Evolutionary conservation across 2,797 vertebrate genomes (phyloP), one percentile per base, ranked within the genome.

Genomic region (Ptychadena robeensis): DNA sequence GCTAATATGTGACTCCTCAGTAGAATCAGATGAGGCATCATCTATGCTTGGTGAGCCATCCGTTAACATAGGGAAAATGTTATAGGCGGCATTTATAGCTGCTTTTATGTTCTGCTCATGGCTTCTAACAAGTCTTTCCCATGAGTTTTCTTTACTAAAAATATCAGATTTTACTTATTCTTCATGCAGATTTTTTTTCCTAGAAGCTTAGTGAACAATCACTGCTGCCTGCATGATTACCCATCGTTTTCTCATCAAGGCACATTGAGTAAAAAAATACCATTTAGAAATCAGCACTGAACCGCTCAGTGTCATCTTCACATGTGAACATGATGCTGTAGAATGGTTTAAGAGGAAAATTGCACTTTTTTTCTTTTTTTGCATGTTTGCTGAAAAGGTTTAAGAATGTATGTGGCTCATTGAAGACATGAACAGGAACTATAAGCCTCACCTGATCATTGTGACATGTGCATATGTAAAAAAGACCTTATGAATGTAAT

Each of bases 101-200:
- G 53, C 10, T n/a, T 70, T 74, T 35, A 75, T 31, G 70, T 70
- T 48, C 25, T 64, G 35, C 48, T 69, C 32, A 44, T 34, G 37
- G 44, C 37, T 61, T 84, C 40, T 34, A 53, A 11, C 8, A 73
- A 70, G 77, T 73, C 63, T 74, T 35, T 80, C 48, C 64, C 70
- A 34, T 65, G 27, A 73, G 63, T 80, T 74, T 37, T 73, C 32
- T 74, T 79, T 75, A 71, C 77, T 68, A 84, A 67, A 74, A 85
- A 80, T 64, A 84, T 53, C 65, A 80, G 57, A 80, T 80, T 79
- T 61, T 59, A 73, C 71, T 32, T 65, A 76, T 70, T 79, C 64
- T 75, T 70, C 72, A 76, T 85, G 82, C 77, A 80, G 64, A 80
- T 85, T 75, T 80, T 84, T 73, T 80, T 80, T 40, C 57, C 44